A percentile compares a stretch with the other conserved stretches of the same genome.
These are phyloP conservation scores for Odontomachus brunneus DNA, from an alignment of 1,140 invertebrate species.

Conservation along the genomic window DNA sequence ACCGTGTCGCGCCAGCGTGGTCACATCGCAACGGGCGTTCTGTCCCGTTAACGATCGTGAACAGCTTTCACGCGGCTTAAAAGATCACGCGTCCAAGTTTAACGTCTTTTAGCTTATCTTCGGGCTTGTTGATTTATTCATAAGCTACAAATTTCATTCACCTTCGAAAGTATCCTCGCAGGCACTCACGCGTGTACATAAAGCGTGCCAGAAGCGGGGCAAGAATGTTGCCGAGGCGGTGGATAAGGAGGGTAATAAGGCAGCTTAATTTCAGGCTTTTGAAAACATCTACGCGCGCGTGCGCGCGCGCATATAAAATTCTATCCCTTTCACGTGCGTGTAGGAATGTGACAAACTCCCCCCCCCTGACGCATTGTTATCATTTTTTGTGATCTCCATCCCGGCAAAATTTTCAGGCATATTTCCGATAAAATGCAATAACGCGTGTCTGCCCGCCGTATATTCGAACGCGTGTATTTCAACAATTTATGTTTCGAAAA, in stretches of 20 bases:
- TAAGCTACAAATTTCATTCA: constrained; percentile 10
- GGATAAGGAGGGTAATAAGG: not conserved
- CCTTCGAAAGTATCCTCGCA: constrained; percentile 6
- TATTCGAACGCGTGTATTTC: constrained; percentile 55
- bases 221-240: constrained; percentile 12
- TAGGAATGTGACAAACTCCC: constrained; percentile 51
- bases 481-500: constrained; percentile 55
- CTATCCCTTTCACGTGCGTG: constrained; percentile 42
- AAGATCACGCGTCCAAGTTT: not conserved
- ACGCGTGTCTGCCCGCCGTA: constrained; percentile 41
- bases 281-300: constrained; percentile 2
- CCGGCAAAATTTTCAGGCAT: constrained; percentile 50
- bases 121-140: constrained; percentile 9
- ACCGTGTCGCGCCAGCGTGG: no score
- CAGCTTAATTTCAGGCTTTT: constrained; percentile 41
- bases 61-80: not conserved
- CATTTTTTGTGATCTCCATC: constrained; percentile 55
- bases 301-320: constrained; percentile 22
- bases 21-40: no score
- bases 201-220: constrained; percentile 2
- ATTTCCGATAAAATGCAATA: constrained; percentile 61
- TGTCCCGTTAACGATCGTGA: not conserved
- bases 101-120: not conserved
- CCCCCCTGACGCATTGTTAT: constrained; percentile 31
- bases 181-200: not conserved